A percentile compares a stretch with the other conserved stretches of the same genome.
phyloP scores from a whole-genome alignment of 2,797 vertebrate species.

The Garrulus glandarius region DNA sequence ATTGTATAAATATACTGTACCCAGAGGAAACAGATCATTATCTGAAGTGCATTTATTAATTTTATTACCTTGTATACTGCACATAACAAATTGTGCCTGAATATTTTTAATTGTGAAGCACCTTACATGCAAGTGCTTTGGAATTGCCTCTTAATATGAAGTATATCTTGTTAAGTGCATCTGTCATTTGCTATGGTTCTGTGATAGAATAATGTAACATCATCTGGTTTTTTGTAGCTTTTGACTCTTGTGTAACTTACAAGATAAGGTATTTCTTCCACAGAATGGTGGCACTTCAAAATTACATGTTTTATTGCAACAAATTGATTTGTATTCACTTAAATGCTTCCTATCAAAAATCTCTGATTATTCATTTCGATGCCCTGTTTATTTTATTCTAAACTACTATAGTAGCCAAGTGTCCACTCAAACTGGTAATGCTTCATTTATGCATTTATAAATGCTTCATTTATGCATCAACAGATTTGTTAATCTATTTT shows the following conservation, averaged over 20 bases:
- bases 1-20: constrained; percentile 68
- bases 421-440: background rate
- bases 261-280: constrained; percentile 1
- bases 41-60: constrained; percentile 74
- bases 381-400: background rate
- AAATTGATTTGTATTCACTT: constrained; percentile 19
- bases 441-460: background rate
- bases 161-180: constrained; percentile 47
- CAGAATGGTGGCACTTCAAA: background rate
- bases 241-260: constrained; percentile 20
- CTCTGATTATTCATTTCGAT: background rate
- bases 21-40: constrained; percentile 75
- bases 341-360: background rate
- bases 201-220: constrained; percentile 22
- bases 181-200: constrained; percentile 39
- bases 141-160: constrained; percentile 66
- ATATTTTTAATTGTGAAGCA: constrained; percentile 71
- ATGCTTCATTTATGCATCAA: background rate
- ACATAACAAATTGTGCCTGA: constrained; percentile 67
- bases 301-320: background rate
- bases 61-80: constrained; percentile 71
- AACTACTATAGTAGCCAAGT: background rate
- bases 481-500: background rate
- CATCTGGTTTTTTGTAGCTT: constrained; percentile 18
- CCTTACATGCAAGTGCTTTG: constrained; percentile 56